A percentile compares a stretch with the other conserved stretches of the same genome.
These are phyloP conservation scores for Coccyzus lansbergi DNA, from an alignment of 2,797 vertebrate species.

Conservation along the genomic window DNA sequence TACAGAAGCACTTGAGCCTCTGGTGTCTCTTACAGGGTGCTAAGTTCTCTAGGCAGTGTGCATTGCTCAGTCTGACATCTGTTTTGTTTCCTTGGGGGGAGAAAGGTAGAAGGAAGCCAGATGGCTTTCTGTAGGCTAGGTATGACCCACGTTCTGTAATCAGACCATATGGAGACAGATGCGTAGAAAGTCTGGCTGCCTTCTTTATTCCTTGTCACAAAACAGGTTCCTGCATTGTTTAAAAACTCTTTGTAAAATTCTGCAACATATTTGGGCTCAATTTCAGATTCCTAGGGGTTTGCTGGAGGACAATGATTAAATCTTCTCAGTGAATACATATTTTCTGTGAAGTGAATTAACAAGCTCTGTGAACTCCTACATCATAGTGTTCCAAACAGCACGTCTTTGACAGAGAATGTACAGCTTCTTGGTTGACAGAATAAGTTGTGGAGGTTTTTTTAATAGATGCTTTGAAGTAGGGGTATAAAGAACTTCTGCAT, in stretches of 20 bases:
- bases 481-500: neutral
- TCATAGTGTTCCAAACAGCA: neutral
- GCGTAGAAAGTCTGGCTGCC: neutral
- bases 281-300: neutral
- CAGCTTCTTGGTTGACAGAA: neutral
- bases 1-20: conserved; percentile 1
- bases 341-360: conserved; percentile 34
- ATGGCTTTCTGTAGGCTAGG: conserved; percentile 22
- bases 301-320: neutral
- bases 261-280: neutral
- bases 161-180: conserved; percentile 20
- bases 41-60: neutral
- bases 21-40: neutral
- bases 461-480: neutral
- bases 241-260: conserved; percentile 6
- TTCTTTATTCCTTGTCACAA: conserved; percentile 6
- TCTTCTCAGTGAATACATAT: neutral
- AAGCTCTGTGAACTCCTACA: conserved; percentile 10
- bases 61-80: neutral
- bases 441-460: neutral
- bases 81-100: neutral
- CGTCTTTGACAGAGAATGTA: neutral
- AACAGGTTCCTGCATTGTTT: neutral
- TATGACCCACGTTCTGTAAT: conserved; percentile 9
- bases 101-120: conserved; percentile 7